Base-by-base conservation (phyloP, 2,888 invertebrate genomes). In the Zhengitettix transpicula region DNA sequence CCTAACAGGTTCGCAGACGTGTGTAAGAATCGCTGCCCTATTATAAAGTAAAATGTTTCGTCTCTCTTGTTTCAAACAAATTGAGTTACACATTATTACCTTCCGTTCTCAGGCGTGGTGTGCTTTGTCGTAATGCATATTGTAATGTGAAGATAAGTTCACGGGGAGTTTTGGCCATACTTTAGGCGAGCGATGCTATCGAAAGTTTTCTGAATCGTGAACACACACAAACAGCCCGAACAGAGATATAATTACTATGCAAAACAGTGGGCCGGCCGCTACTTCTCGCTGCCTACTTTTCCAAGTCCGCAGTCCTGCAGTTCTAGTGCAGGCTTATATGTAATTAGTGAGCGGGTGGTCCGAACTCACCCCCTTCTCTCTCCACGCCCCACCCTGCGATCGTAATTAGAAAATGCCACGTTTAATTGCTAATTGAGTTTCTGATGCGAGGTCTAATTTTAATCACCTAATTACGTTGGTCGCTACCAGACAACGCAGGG, bases 381-480 rank as follows among this genome's bases (percentile, higher is more conserved):
- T 28, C 28, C 28, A 28, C 28, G 28, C 28, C 47, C 47, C 47
- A n/a, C 55, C 40, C 55, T 51, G 55, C 59, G 58, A 61, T 75
- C 75, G 76, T 76, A 77, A 77, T 77, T 77, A 77, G 75, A 77
- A 77, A 77, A 77, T 77, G 75, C 76, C 73, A 76, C 76, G 76
- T 77, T 77, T 77, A 77, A 77, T 77, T 77, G 77, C 77, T 77
- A 77, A 77, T 77, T 77, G 77, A 77, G 75, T 76, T 76, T 75
- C 75, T 75, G 75, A 75, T 74, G 75, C 74, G 74, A 76, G 75
- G 77, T 76, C 76, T 75, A 77, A 77, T 77, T 77, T 77, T 77
- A 77, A 77, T 77, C 75, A 76, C 76, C 76, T 77, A 77, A 77
- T 77, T 77, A 77, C 61, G 61, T 54, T 53, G 61, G 53, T 56